A percentile compares a stretch with the other conserved stretches of the same genome.
Conservation (phyloP, 1,140 invertebrate species). For the Anagrus nilaparvatae region DNA sequence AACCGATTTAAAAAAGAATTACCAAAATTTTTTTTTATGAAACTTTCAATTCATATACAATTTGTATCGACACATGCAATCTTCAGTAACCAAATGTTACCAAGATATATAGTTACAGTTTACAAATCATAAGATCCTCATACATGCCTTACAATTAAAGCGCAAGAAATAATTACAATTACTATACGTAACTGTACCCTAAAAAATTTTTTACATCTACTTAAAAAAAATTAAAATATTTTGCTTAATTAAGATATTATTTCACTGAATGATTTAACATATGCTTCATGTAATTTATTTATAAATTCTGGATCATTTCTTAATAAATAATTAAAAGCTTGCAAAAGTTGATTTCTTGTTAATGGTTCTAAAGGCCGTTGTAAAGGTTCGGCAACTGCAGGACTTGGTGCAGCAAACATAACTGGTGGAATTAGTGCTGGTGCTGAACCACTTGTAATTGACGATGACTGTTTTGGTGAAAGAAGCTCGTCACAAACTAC, state of each 20-base stretch:
- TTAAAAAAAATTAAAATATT: too few relatives aligned
- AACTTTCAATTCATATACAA: too few relatives aligned
- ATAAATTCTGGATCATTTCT: slow-evolving; percentile 81
- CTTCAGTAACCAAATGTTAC: too few relatives aligned
- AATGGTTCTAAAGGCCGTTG: slow-evolving; percentile 54
- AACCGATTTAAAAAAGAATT: too few relatives aligned
- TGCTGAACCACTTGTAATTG: slow-evolving; percentile 34
- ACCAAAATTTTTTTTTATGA: too few relatives aligned
- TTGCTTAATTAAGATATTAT: slow-evolving; percentile 46
- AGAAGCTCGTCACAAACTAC: slow-evolving; percentile 25
- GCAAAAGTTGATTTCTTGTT: slow-evolving; percentile 76
- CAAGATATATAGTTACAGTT: too few relatives aligned
- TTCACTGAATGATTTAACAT: slow-evolving; percentile 73
- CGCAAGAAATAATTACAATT: too few relatives aligned
- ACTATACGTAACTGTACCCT: too few relatives aligned
- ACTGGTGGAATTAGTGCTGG: slow-evolving; percentile 70
- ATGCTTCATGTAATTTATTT: slow-evolving; percentile 79
- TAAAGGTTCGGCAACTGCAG: slow-evolving; percentile 30
- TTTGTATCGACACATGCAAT: too few relatives aligned
- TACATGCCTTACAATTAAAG: too few relatives aligned
- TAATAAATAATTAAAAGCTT: slow-evolving; percentile 77
- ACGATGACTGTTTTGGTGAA: slow-evolving; percentile 13
- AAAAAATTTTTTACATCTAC: too few relatives aligned
- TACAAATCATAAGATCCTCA: too few relatives aligned
- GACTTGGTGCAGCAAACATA: slow-evolving; percentile 60